Base-by-base conservation (phyloP, 1,140 invertebrate genomes). In the Drosophila setifemur region DNA sequence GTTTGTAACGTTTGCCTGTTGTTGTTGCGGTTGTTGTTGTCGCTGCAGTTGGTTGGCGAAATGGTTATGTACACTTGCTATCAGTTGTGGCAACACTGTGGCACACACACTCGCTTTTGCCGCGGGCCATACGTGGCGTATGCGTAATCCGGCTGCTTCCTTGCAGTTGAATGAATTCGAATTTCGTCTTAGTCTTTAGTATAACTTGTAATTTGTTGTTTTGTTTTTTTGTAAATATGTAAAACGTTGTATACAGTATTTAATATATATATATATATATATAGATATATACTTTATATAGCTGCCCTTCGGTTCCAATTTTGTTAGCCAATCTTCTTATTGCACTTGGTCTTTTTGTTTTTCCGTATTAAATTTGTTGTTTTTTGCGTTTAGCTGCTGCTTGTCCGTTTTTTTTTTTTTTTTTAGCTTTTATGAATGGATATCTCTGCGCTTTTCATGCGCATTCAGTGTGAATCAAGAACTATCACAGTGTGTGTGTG, bases 401-500 rank as follows among this genome's bases (percentile, higher is more conserved):
- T n/a, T n/a, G n/a, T n/a, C n/a, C n/a, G n/a, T n/a, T 60, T 45
- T 40, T 53, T 52, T 47, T 16, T 33, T 23, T 37, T 66, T 35
- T 33, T 50, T 50, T 40, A 29, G 43, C 48, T 43, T 85, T 69
- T 74, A 37, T 72, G 64, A 48, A 63, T 64, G 60, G 48, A 64
- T 60, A n/a, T 64, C 47, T 48, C 31, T 35, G 23, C 55, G 60
- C 31, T 61, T 61, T 61, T 63, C 55, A n/a, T n/a, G n/a, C n/a
- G 55, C 57, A 14, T 63, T 63, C 11, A 26, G 45, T 83, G 78
- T 71, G 77, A 86, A 81, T 86, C 83, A 76, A 78, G 78, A 86
- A 86, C 57, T 86, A 86, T 86, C 81, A 86, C 81, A 86, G 81
- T 86, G 60, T 71, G 52, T 43, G 45, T 49, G 71, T 55, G 71